Percentiles rank a stretch among this genome's conserved stretches.
phyloP scores from a whole-genome alignment of 2,797 vertebrate genomes.

The Poeciliopsis turneri region DNA sequence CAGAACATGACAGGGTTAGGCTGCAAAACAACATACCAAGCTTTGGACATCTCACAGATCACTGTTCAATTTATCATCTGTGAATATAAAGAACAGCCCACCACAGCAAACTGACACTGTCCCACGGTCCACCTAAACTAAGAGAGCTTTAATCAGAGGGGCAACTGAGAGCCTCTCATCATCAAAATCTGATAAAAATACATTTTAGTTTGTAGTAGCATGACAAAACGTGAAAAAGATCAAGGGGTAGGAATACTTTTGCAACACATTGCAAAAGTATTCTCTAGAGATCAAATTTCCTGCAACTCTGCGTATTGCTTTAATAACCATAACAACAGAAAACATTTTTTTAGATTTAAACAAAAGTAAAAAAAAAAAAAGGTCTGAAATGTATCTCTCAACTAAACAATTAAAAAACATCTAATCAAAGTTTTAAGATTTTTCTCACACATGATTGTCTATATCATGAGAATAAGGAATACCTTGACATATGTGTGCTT shows the following conservation, averaged over 20 bases:
- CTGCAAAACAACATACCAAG: not conserved
- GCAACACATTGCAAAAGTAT: not conserved
- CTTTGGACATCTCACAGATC: not conserved
- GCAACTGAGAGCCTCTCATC: not conserved
- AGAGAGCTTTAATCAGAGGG: not conserved
- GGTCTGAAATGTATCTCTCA: not conserved
- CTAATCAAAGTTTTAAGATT: not conserved
- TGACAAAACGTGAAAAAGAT: not conserved
- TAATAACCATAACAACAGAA: slow-evolving; percentile 77
- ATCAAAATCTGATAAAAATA: not conserved
- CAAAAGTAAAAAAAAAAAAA: slow-evolving; percentile 12
- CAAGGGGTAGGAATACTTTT: not conserved
- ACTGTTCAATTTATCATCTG: not conserved
- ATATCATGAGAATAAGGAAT: slow-evolving; percentile 37
- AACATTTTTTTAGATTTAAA: slow-evolving; percentile 61
- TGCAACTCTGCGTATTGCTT: slow-evolving; percentile 22
- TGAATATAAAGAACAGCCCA: not conserved
- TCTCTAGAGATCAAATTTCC: slow-evolving; percentile 35
- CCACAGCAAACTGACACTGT: not conserved
- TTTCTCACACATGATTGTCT: not conserved
- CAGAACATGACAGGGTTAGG: not conserved
- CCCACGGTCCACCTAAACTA: not conserved
- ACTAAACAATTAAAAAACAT: slow-evolving; percentile 5
- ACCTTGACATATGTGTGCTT: slow-evolving; percentile 76
- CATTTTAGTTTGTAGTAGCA: not conserved